A percentile compares a stretch with the other conserved stretches of the same genome.
Conservation (phyloP, 2,113 vertebrate species). For the human region DNA sequence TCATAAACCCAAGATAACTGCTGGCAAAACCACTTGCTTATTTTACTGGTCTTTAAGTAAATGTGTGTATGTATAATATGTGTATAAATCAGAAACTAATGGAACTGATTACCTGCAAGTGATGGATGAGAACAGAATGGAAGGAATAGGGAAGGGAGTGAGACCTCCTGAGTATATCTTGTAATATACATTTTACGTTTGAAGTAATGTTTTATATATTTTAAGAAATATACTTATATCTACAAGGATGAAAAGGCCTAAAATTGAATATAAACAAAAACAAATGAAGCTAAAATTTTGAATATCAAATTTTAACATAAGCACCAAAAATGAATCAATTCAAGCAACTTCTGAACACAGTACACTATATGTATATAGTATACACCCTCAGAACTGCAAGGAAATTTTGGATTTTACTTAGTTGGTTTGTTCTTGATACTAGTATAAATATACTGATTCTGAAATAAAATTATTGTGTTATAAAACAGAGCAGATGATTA, state of each 20-base stretch:
- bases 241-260: not conserved
- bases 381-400: not conserved
- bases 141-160: not conserved
- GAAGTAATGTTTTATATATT: not conserved
- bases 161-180: not conserved
- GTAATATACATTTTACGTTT: conserved; percentile 7
- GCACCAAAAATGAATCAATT: not conserved
- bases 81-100: not conserved
- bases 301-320: not conserved
- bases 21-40: not conserved
- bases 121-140: not conserved
- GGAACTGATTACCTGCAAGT: not conserved
- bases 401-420: not conserved
- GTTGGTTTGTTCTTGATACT: not conserved
- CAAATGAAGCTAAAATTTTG: not conserved
- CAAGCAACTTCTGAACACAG: not conserved
- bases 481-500: not conserved
- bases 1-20: not conserved
- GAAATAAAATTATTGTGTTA: conserved; percentile 3
- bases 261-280: not conserved
- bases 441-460: not conserved
- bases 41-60: not conserved
- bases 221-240: not conserved
- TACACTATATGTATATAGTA: not conserved
- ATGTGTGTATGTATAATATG: not conserved